Conservation (phyloP, 2,888 invertebrate genomes). For the Octodonta nipae region DNA sequence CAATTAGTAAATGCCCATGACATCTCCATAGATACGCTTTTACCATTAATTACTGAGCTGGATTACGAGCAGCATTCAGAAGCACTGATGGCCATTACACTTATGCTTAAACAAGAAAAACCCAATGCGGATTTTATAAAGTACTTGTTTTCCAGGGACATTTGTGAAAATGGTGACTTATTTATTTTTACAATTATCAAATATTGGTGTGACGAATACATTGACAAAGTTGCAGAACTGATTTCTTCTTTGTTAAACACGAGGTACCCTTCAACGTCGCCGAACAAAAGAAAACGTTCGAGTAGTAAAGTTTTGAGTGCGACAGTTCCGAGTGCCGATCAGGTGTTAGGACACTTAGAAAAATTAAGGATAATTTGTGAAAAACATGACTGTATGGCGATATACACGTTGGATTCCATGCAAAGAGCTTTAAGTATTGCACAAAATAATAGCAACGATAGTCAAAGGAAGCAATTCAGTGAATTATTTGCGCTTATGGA, state of each 20-base stretch:
- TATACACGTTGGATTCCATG: slow-evolving; percentile 81
- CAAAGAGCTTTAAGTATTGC: slow-evolving; percentile 82
- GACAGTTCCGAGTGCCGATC: slow-evolving; percentile 66
- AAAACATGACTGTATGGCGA: slow-evolving; percentile 53
- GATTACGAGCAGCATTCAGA: slow-evolving; percentile 79
- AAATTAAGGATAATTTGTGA: slow-evolving; percentile 68
- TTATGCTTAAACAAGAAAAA: slow-evolving; percentile 83
- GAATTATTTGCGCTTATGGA: slow-evolving; percentile 82
- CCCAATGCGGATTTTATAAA: slow-evolving; percentile 76
- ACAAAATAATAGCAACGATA: slow-evolving; percentile 67
- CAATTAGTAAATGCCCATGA: slow-evolving; percentile 89
- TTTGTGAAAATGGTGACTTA: slow-evolving; percentile 50
- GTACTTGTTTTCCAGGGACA: slow-evolving; percentile 56
- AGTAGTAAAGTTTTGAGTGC: slow-evolving; percentile 52
- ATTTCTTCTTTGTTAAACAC: slow-evolving; percentile 66
- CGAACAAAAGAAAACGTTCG: slow-evolving; percentile 80
- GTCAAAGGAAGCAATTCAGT: slow-evolving; percentile 79
- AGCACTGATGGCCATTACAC: slow-evolving; percentile 76
- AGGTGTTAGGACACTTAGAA: slow-evolving; percentile 84
- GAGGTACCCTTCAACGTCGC: slow-evolving; percentile 74
- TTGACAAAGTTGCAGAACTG: slow-evolving; percentile 75
- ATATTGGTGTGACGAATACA: slow-evolving; percentile 87
- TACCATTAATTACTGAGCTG: slow-evolving; percentile 65
- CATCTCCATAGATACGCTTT: slow-evolving; percentile 78
- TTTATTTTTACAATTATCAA: slow-evolving; percentile 85